phyloP scores from a whole-genome alignment of 2,113 vertebrate species.

The Cebus imitator region DNA sequence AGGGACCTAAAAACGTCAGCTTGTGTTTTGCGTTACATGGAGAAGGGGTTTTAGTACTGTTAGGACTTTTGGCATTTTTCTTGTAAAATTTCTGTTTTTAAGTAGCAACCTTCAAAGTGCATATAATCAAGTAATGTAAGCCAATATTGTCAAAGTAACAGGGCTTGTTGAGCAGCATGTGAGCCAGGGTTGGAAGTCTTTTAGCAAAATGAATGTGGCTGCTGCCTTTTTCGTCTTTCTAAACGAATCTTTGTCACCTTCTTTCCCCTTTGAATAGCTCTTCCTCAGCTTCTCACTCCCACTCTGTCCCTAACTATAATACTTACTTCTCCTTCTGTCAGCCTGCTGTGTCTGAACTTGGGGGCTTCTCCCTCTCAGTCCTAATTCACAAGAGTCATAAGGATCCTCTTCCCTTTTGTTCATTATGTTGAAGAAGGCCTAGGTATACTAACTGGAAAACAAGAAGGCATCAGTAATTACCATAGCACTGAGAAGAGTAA shows the following conservation, averaged over 20 bases:
- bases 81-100: not conserved
- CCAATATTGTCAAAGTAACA: too few species aligned
- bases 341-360: not conserved
- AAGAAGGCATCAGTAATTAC: fast-evolving
- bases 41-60: not conserved
- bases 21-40: not conserved
- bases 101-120: not conserved
- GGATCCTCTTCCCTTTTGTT: not conserved
- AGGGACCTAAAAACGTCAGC: constrained; percentile 58
- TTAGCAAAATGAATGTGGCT: not conserved
- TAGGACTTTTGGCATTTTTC: not conserved
- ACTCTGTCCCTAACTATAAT: fast-evolving
- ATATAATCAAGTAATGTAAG: not conserved
- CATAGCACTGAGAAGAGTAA: not conserved
- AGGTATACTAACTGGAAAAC: not conserved
- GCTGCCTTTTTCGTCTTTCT: not conserved
- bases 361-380: not conserved
- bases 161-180: not conserved
- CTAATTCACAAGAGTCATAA: fast-evolving
- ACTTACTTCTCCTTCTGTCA: fast-evolving
- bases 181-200: not conserved
- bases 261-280: not conserved
- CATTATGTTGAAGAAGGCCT: fast-evolving
- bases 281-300: not conserved
- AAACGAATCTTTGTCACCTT: fast-evolving